phyloP scores from a whole-genome alignment of 2,888 invertebrate genomes.

The Adela reaumurella region DNA sequence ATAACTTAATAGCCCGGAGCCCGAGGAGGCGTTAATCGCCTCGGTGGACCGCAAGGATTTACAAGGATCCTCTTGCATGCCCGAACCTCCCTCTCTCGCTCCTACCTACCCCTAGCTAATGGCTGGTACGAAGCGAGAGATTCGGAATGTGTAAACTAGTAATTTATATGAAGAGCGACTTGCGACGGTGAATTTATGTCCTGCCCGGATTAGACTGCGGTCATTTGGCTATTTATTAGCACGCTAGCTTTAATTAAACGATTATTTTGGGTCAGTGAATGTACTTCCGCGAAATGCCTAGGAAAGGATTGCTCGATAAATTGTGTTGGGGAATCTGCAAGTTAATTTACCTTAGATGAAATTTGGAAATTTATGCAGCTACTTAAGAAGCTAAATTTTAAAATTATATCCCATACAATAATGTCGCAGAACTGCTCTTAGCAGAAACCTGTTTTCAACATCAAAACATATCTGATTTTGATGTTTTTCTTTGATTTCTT shows the following conservation, averaged over 20 bases:
- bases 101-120: not conserved
- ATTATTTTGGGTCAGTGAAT: conserved; percentile 3
- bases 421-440: no score
- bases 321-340: no score
- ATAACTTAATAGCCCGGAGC: conserved; percentile 10
- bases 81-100: not conserved
- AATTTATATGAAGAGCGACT: not conserved
- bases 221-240: conserved; percentile 6
- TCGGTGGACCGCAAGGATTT: conserved; percentile 15
- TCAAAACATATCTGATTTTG: no score
- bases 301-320: conserved; percentile 1
- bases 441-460: no score
- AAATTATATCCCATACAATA: no score
- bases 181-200: not conserved
- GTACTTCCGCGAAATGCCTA: conserved; percentile 1
- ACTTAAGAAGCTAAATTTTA: no score
- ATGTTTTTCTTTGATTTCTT: no score
- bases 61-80: conserved; percentile 14
- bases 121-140: not conserved
- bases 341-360: no score
- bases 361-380: no score
- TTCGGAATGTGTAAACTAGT: not conserved
- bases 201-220: conserved; percentile 3
- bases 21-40: conserved; percentile 10
- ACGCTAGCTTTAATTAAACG: conserved; percentile 1